Conservation (phyloP, 2,113 vertebrate genomes). For the Bungarus multicinctus region DNA sequence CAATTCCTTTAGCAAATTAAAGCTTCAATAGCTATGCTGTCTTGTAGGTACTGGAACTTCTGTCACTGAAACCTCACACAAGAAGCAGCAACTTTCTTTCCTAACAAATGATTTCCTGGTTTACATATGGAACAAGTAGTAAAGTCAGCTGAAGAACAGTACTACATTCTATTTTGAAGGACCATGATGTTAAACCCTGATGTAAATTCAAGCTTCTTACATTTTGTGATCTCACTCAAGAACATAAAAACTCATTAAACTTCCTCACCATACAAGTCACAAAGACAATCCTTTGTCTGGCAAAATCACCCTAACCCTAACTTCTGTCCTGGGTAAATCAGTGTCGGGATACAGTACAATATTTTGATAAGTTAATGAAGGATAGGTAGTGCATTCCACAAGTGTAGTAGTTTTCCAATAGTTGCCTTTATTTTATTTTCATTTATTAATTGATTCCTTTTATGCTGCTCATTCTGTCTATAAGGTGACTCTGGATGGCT, state of each 20-base stretch:
- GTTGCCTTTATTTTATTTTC: neutral
- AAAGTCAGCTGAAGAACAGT: neutral
- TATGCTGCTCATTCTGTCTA: no score
- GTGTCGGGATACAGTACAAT: neutral
- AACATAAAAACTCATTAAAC: neutral
- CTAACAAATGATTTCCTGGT: neutral
- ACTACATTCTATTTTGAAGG: neutral
- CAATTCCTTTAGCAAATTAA: neutral
- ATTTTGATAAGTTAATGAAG: neutral
- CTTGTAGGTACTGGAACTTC: neutral
- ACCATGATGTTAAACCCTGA: neutral
- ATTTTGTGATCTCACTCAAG: neutral
- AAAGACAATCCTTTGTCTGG: neutral
- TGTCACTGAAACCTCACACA: neutral
- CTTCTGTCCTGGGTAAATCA: neutral
- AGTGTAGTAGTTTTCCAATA: neutral
- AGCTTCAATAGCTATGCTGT: neutral
- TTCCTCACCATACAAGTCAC: neutral
- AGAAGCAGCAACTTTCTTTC: neutral
- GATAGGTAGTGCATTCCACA: neutral
- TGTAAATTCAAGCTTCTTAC: neutral
- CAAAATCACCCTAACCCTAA: neutral
- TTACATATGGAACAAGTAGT: neutral
- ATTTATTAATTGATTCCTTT: no score
- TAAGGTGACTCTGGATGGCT: no score